Percentiles rank a stretch among this genome's conserved stretches.
phyloP scores from a whole-genome alignment of 2,797 vertebrate species.

The Gymnoscopelus braueri region DNA sequence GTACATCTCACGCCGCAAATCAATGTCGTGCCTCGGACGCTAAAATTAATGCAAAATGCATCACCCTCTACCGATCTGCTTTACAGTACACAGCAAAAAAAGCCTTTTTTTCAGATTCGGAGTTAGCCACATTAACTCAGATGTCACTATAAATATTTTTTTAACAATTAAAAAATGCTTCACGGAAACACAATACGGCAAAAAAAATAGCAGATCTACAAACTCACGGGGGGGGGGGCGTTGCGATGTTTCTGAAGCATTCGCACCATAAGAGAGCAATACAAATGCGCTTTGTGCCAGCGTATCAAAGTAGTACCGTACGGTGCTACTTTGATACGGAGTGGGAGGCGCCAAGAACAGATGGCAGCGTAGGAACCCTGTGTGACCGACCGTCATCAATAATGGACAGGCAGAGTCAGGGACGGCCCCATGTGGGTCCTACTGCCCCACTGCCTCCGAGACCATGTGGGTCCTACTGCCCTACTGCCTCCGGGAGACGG shows the following conservation, averaged over 20 bases:
- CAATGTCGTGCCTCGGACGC: slow-evolving; percentile 46
- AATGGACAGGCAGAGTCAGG: slow-evolving; percentile 70
- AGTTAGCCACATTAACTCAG: too few species aligned
- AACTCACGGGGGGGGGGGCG: too few species aligned
- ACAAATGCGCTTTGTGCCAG: slow-evolving; percentile 48
- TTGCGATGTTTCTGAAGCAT: slow-evolving; percentile 22
- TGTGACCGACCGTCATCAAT: slow-evolving; percentile 72
- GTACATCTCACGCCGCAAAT: slow-evolving; percentile 34
- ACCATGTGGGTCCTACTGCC: too few species aligned
- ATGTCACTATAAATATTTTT: too few species aligned
- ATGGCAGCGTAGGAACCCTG: slow-evolving; percentile 72
- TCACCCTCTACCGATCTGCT: slow-evolving; percentile 17
- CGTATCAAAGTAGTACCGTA: slow-evolving; percentile 45
- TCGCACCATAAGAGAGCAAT: slow-evolving; percentile 57
- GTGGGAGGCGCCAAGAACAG: slow-evolving; percentile 66
- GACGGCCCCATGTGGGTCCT: slow-evolving; percentile 3
- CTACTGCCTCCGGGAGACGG: too few species aligned
- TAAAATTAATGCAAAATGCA: slow-evolving; percentile 44
- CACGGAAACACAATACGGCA: too few species aligned
- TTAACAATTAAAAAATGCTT: too few species aligned
- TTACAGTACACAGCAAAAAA: neutral
- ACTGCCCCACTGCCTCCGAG: neutral
- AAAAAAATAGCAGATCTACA: too few species aligned
- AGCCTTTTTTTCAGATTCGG: too few species aligned
- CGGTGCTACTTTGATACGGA: slow-evolving; percentile 41